Evolutionary conservation across 2,888 invertebrate species (phyloP), one percentile per base, ranked within the genome.

Genomic region (Nephrotoma guestfalica): DNA sequence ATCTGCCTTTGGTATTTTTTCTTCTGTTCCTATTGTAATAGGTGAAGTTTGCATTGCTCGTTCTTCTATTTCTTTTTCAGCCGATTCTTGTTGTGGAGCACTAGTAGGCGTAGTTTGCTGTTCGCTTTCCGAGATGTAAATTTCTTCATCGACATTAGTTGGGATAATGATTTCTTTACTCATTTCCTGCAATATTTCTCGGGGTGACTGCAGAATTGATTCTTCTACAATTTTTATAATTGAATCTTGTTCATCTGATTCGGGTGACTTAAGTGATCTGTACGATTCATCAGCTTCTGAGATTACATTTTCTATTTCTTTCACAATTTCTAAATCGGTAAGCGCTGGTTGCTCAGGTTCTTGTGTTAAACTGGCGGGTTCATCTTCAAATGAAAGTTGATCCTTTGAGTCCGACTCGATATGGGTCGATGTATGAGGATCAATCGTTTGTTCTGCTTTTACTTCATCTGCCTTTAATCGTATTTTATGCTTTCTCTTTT

Each of bases 171-270:
- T 92, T 86, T 94, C 93, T 87, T 92, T 93, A 15, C 93, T 91
- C 0, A 94, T 91, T 86, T 93, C 93, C 71, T 93, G 92, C n/a
- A 93, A 91, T 0, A 93, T 92, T 88, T 93, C 92, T 88, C 93
- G 93, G 18, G 93, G 93, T 86, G 94, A 92, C 30, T 93, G 92
- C 83, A 93, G 90, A 7, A 95, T 88, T 87, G 92, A 92, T 91
- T 95, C 95, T 91, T 95, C 95, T 11, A 95, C 90, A 43, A 95
- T 92, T 92, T 94, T 95, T 0, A 95, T 94, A 6, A 93, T 93
- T 30, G 92, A 92, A 3, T 93, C 92, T 86, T 94, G 93, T 88
- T 94, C 93, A 87, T 94, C 94, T 6, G 43, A 43, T 18, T 18
- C 42, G 2, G 41, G 42, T 11, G 85, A 85, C 43, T 45, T 85